A percentile compares a stretch with the other conserved stretches of the same genome.
Conservation (phyloP, 1,140 invertebrate species). For the Drosophila novamexicana region DNA sequence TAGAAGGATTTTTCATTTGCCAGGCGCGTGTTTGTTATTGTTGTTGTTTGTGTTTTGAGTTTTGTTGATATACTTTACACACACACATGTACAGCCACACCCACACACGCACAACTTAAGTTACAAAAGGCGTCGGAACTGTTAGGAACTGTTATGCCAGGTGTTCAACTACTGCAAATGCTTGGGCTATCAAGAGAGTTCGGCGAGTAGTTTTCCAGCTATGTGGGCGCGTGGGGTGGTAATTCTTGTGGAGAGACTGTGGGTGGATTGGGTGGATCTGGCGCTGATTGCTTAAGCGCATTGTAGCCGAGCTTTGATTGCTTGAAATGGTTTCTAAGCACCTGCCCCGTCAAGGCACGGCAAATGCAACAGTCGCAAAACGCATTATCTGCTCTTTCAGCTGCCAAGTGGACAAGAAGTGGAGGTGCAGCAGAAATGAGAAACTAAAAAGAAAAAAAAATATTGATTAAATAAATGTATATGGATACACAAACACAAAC, state of each 20-base stretch:
- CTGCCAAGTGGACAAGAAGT: conserved; percentile 63
- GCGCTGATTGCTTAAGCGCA: conserved; percentile 48
- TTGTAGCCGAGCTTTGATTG: conserved; percentile 77
- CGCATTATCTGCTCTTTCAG: conserved; percentile 75
- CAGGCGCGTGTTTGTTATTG: conserved; percentile 49
- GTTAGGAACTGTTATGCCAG: conserved; percentile 57
- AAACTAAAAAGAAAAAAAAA: conserved; percentile 12
- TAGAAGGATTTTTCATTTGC: conserved; percentile 48
- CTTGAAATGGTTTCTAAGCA: conserved; percentile 75
- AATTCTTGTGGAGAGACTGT: too few relatives aligned
- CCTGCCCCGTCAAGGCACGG: conserved; percentile 25
- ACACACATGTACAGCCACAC: background rate
- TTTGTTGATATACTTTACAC: conserved; percentile 50
- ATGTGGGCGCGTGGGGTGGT: background rate
- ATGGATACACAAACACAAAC: background rate
- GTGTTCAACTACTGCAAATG: conserved; percentile 48
- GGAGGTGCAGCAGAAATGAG: background rate
- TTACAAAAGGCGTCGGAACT: conserved; percentile 16
- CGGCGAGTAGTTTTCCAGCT: background rate
- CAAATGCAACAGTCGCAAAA: conserved; percentile 77
- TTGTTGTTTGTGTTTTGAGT: conserved; percentile 57
- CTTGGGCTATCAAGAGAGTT: conserved; percentile 15
- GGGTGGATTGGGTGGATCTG: background rate
- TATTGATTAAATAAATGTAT: too few relatives aligned
- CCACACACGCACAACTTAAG: conserved; percentile 1